Evolutionary conservation across 1,140 invertebrate genomes (phyloP), one percentile per base, ranked within the genome.

Genomic region (Listronotus oregonensis): DNA sequence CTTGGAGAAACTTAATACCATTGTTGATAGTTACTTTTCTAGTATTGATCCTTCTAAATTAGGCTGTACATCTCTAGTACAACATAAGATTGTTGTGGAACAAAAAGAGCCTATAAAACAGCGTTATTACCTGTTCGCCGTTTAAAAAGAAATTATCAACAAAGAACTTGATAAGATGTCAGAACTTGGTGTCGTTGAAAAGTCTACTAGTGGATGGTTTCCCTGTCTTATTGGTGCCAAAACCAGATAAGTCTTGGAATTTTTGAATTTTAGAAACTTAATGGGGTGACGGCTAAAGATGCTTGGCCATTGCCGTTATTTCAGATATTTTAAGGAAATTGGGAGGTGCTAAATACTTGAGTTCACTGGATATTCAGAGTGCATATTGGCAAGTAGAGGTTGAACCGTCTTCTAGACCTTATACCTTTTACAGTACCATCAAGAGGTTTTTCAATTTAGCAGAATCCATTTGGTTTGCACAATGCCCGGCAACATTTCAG

Each of bases 101-200:
- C 9, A 47, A 47, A 17, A 11, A 3, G 18, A 47, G 17, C 44
- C 44, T 47, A 47, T 47, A 77, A 74, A 72, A 51, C 69, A 74
- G 27, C 43, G 72, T 44, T 62, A 70, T 32, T 71, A 42, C 68
- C 73, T 1, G 46, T 71, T 72, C 72, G 3, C 74, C 71, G 0
- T 57, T 58, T 11, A 63, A 68, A 21, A 72, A 44, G 56, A 75
- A 21, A 31, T 65, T 6, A 57, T 75, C 0, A 60, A 65, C 40
- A 50, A 44, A 11, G 64, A 74, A 44, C 44, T 78, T 0, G 65
- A 70, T 14, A 54, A 70, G 34, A 75, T 77, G 73, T 50, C 74
- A 31, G n/a, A 12, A 27, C 6, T 49, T 12, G 61, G 49, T 11
- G 50, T 64, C 6, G 51, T 68, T 11, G 66, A 68, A 68, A 37